Base-by-base conservation (phyloP, 2,113 vertebrate species). In the Ia io region DNA sequence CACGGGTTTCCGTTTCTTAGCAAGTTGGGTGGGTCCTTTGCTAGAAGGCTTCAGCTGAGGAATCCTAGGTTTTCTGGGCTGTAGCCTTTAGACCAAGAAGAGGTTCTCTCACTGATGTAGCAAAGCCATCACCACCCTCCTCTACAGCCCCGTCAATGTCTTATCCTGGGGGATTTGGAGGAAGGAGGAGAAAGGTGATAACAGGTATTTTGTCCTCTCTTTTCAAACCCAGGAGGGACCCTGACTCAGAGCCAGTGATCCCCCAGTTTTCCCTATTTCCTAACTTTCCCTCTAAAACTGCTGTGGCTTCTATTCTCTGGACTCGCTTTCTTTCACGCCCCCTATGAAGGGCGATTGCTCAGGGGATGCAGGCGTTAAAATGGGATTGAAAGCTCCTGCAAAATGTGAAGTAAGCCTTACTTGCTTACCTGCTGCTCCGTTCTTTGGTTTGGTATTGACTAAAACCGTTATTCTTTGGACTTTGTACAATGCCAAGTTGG, bases 141-240 rank as follows among this genome's bases (percentile, higher is more conserved):
- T 18, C 37, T 40, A 61, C 25, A 11, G 51, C 44, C 37, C 73
- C 35, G 70, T 23, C 51, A 49, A 2, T 79, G 76, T 91, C 79
- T 85, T 56, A 17, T 59, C 28, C 53, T 8, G 28, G 69, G 28
- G 11, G 56, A 65, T 79, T 85, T 91, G 71, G 35, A 88, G 37
- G 61, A 87, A 87, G 61, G 30, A 49, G 28, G 49, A 90, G 84
- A 88, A 94, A 97, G 80, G 86, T 94, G 73, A 91, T 9, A 35
- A 78, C 44, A 73, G 25, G 32, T 74, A n/a, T 76, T 92, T 67
- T 5, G 40, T 44, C 51, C 49, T 80, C 16, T 44, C 47, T 83
- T 79, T 83, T 51, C 59, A 80, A 95, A 76, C 11, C 42, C 65
- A 10, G 47, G 37, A 84, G 0, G 0, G 18, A 63, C 79, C 44